A percentile compares a stretch with the other conserved stretches of the same genome.
These are phyloP conservation scores for Prietella phreatophila DNA, from an alignment of 2,113 vertebrate species.

Conservation along the genomic window DNA sequence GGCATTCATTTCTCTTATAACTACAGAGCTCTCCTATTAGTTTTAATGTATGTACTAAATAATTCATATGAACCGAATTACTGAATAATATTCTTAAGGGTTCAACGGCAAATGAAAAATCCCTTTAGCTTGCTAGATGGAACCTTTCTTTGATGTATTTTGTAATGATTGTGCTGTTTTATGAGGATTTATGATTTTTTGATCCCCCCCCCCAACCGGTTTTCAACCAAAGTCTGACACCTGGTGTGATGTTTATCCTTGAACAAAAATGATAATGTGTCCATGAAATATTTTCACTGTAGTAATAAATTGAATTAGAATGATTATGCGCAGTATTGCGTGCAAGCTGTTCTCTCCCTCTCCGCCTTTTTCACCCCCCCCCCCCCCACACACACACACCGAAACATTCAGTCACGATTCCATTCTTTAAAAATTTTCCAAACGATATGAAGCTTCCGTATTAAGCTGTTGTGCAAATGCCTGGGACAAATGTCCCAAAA, in stretches of 20 bases:
- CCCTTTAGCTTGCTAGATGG: neutral
- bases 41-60: neutral
- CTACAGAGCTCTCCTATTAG: neutral
- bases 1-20: neutral
- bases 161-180: neutral
- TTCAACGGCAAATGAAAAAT: neutral
- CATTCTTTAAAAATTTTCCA: slow-evolving; percentile 33
- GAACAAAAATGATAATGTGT: neutral
- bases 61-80: neutral
- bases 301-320: slow-evolving; percentile 31
- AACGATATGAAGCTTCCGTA: neutral
- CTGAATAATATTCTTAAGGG: neutral
- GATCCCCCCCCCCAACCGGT: neutral
- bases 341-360: slow-evolving; percentile 33
- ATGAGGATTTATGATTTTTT: too few relatives aligned
- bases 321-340: slow-evolving; percentile 38
- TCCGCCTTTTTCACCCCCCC: slow-evolving; percentile 1
- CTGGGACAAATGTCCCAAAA: slow-evolving; percentile 28
- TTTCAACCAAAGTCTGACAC: neutral
- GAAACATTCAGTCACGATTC: slow-evolving; percentile 54
- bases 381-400: slow-evolving; percentile 32
- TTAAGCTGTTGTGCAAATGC: slow-evolving; percentile 25
- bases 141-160: neutral
- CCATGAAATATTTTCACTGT: slow-evolving; percentile 29
- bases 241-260: slow-evolving; percentile 7